Evolutionary conservation across 2,797 vertebrate genomes (phyloP).

Genomic region (Heteromormyrus szaboi): DNA sequence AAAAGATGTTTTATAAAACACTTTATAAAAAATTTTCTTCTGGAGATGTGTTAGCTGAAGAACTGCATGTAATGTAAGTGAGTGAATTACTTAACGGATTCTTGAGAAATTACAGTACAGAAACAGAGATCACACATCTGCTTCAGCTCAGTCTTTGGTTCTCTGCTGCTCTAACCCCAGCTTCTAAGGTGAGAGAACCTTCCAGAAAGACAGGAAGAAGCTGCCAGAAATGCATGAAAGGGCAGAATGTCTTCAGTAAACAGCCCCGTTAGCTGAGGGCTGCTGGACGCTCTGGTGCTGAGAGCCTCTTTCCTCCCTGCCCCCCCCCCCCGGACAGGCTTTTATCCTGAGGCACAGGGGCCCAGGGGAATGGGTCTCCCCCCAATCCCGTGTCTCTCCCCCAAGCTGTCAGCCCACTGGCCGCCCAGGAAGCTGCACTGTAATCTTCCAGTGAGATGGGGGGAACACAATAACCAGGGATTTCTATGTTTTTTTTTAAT

Average conservation of each 20-base stretch:
- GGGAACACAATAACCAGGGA: not conserved
- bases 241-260: not conserved
- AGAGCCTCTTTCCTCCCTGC: not conserved
- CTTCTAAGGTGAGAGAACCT: not conserved
- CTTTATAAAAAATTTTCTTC: not conserved
- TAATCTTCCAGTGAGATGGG: not conserved
- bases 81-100: not conserved
- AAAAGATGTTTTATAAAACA: not conserved
- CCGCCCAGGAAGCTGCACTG: conserved; percentile 16
- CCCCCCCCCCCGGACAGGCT: not conserved
- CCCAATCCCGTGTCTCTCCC: not conserved
- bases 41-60: not conserved
- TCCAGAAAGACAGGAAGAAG: not conserved
- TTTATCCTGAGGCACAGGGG: not conserved
- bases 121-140: not conserved
- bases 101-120: not conserved
- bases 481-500: not conserved
- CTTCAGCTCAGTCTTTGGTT: not conserved
- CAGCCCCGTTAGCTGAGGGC: not conserved
- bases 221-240: not conserved
- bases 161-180: not conserved
- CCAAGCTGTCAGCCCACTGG: not conserved
- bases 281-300: not conserved
- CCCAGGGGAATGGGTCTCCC: not conserved
- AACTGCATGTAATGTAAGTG: not conserved